Percentiles rank a stretch among this genome's conserved stretches.
These are phyloP conservation scores for Meloidogyne hapla DNA, from an alignment of 1,140 invertebrate species.

Conservation along the genomic window DNA sequence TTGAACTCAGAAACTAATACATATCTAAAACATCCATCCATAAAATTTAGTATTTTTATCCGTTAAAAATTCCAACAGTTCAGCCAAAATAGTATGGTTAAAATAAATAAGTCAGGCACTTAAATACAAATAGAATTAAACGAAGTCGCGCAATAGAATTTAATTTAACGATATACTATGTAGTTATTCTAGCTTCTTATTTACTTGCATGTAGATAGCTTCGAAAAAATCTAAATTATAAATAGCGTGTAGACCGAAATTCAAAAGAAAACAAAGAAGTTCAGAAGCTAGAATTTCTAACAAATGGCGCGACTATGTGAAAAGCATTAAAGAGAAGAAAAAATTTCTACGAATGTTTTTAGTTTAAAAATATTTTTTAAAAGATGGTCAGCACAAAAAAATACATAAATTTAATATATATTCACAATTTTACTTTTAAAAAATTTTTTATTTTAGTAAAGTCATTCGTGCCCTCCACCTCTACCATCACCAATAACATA, in stretches of 20 bases:
- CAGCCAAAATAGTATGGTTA: neutral
- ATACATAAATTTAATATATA: neutral
- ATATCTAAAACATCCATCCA: no score
- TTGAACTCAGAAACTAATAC: no score
- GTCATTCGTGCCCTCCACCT: neutral
- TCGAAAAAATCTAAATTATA: no score
- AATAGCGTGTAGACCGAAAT: no score
- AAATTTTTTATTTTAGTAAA: neutral
- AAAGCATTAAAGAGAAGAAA: neutral
- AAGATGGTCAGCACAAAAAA: neutral
- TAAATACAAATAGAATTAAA: neutral
- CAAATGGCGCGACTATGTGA: neutral
- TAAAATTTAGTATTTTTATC: no score
- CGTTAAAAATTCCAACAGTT: neutral
- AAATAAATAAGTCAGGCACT: neutral
- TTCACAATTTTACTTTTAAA: neutral
- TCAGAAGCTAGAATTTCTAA: neutral
- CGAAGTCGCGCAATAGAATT: no score
- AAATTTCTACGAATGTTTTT: neutral
- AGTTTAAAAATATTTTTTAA: neutral
- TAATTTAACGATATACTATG: no score
- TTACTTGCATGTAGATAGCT: no score
- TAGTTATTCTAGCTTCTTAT: no score
- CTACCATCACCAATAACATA: neutral
- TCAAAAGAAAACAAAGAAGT: neutral